Evolutionary conservation across 2,113 vertebrate genomes (phyloP).

Genomic region (Neomonachus schauinslandi): DNA sequence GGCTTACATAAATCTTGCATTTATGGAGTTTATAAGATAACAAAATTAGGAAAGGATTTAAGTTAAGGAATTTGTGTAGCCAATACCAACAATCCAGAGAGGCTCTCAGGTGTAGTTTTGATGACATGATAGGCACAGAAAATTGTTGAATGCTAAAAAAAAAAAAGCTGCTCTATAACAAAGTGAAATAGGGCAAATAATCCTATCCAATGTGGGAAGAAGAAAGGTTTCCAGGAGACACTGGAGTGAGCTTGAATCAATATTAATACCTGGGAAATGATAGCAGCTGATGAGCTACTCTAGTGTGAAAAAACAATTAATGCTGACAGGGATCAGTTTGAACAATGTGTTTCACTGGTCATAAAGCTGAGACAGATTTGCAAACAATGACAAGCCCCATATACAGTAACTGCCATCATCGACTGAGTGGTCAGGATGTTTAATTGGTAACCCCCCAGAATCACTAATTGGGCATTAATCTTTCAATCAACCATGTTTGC

Average conservation of each 20-base stretch:
- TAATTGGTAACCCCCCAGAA: slow-evolving; percentile 45
- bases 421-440: neutral
- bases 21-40: neutral
- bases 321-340: slow-evolving; percentile 45
- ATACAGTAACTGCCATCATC: neutral
- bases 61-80: neutral
- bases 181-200: neutral
- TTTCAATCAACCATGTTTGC: slow-evolving; percentile 30
- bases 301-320: slow-evolving; percentile 54
- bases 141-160: neutral
- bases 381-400: slow-evolving; percentile 44
- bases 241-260: slow-evolving; percentile 42
- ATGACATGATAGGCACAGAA: neutral
- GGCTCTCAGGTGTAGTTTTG: neutral
- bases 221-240: slow-evolving; percentile 50
- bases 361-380: slow-evolving; percentile 63
- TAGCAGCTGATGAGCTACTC: neutral
- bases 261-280: slow-evolving; percentile 65
- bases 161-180: neutral
- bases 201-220: slow-evolving; percentile 8
- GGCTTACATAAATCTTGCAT: neutral
- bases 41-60: neutral
- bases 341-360: slow-evolving; percentile 53
- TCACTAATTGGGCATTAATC: slow-evolving; percentile 51
- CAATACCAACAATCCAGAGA: neutral